Base-by-base conservation (phyloP, 1,140 invertebrate species). In the Chrysopa pallens region DNA sequence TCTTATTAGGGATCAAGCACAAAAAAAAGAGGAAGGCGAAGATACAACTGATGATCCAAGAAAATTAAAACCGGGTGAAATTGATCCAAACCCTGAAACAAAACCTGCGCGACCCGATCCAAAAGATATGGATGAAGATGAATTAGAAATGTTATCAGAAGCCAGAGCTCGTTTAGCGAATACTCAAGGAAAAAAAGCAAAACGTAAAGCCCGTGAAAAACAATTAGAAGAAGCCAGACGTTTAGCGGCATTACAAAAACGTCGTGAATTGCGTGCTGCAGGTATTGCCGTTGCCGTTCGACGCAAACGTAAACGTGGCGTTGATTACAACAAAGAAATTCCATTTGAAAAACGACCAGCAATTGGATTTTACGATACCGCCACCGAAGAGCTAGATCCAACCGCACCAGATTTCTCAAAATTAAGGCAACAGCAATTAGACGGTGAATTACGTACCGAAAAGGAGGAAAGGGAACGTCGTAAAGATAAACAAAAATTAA, bases 71-170 rank as follows among this genome's bases (percentile, higher is more conserved):
- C 93, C 94, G 2, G 95, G 95, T 38, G 95, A 99, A 70, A 98
- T 99, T 59, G 96, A 99, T 67, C 95, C 95, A 0, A 98, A 98
- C 67, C 96, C 96, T 14, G 96, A 99, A 67, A 98, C 94, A 9
- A 99, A 98, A 63, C 96, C 96, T 23, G 96, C 95, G 0, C 70
- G 95, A 42, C 95, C 96, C 11, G 95, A 98, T 71, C 94, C 95
- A n/a, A 93, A 98, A 54, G 95, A 98, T 59, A 98, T 98, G 95
- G 95, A 98, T 68, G 94, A 98, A 77, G 94, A 98, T 77, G 92
- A 98, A 63, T 61, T 98, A 55, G 95, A 99, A 65, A 99, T 99
- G 95, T 64, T 99, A 35, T 98, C 93, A 0, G 96, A 99, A 67
- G 96, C 96, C 4, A 70, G 96, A 54, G 96, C 96, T 38, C 77